Conservation (phyloP, 1,140 invertebrate genomes). For the Trigoniulus corallinus region DNA sequence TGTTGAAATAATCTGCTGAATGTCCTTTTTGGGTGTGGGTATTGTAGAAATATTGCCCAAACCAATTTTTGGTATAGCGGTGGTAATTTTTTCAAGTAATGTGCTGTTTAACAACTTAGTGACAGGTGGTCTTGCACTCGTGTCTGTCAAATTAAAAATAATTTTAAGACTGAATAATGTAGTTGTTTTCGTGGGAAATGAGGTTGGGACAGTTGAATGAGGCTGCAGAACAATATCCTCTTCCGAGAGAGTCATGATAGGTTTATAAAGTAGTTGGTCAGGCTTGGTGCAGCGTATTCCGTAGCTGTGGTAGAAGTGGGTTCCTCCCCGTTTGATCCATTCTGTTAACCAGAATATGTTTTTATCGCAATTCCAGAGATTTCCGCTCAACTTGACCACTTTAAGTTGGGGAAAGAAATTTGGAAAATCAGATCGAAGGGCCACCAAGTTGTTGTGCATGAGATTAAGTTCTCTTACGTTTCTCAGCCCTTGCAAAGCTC, state of each 20-base stretch:
- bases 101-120: no score
- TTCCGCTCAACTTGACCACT: slow-evolving; percentile 26
- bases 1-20: no score
- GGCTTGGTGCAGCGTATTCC: slow-evolving; percentile 19
- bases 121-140: no score
- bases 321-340: slow-evolving; percentile 22
- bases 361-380: slow-evolving; percentile 27
- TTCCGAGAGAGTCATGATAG: slow-evolving; percentile 17
- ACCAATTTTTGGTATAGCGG: no score
- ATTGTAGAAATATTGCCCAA: no score
- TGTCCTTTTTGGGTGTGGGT: no score
- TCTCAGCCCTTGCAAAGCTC: slow-evolving; percentile 43
- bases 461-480: slow-evolving; percentile 44
- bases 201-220: slow-evolving; percentile 9
- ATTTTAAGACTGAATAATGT: no score
- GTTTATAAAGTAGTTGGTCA: slow-evolving; percentile 15
- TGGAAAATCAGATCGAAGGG: slow-evolving; percentile 44
- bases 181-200: slow-evolving; percentile 6
- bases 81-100: no score
- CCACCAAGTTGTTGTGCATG: slow-evolving; percentile 40
- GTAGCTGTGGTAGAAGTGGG: slow-evolving; percentile 19
- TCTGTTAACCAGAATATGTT: slow-evolving; percentile 24
- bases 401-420: slow-evolving; percentile 47
- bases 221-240: slow-evolving; percentile 12
- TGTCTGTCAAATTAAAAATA: no score